Conservation (phyloP, 2,113 vertebrate species). For the Arvicanthis niloticus region DNA sequence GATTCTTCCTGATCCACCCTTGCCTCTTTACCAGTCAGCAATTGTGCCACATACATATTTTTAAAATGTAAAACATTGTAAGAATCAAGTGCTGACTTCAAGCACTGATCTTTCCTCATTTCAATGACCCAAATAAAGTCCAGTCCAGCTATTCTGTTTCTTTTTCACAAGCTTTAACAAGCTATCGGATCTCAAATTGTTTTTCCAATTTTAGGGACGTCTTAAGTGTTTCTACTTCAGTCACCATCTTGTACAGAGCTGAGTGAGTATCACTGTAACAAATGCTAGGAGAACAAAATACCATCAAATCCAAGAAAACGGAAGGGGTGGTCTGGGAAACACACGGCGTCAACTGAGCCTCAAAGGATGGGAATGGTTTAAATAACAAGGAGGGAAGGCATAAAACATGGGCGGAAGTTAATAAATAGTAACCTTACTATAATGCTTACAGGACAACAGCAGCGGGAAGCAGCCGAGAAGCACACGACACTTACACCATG, state of each 20-base stretch:
- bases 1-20: neutral
- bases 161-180: neutral
- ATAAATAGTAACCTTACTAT: neutral
- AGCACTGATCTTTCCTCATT: neutral
- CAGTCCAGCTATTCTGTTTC: neutral
- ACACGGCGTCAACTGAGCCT: neutral
- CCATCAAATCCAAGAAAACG: neutral
- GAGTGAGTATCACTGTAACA: slow-evolving; percentile 12
- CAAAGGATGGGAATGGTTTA: neutral
- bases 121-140: neutral
- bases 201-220: neutral
- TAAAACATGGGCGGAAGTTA: neutral
- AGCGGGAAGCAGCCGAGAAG: neutral
- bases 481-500: neutral
- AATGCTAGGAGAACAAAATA: slow-evolving; percentile 46
- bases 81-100: neutral
- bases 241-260: slow-evolving; percentile 17
- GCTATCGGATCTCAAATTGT: neutral
- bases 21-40: neutral
- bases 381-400: neutral
- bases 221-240: slow-evolving; percentile 9
- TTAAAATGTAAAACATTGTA: slow-evolving; percentile 9
- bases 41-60: neutral
- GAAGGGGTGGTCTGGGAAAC: neutral
- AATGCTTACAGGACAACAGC: neutral